Evolutionary conservation across 37 sponge, comb jelly and placozoan species (phyloP).

Genomic region (Ephydatia muelleri): DNA sequence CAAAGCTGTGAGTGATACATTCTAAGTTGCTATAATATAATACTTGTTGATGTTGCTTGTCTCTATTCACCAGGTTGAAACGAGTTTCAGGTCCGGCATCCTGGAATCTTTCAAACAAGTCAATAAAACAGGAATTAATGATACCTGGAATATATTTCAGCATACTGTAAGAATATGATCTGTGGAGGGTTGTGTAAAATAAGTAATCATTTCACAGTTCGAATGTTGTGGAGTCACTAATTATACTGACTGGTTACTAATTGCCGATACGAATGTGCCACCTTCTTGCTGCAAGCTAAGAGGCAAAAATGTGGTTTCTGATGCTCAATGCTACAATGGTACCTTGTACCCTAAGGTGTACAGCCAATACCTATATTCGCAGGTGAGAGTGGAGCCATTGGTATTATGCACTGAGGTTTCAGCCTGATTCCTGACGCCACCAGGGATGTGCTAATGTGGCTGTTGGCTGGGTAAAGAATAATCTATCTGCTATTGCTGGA

Average conservation of each 20-base stretch:
- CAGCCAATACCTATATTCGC: not conserved
- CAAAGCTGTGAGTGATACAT: slow-evolving; percentile 49
- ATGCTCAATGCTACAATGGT: not conserved
- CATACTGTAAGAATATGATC: not conserved
- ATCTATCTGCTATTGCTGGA: not conserved
- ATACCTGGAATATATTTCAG: not conserved
- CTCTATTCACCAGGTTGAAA: not conserved
- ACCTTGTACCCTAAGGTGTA: not conserved
- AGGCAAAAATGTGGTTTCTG: too few relatives aligned
- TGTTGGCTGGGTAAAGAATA: not conserved
- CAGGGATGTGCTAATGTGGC: not conserved
- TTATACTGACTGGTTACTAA: slow-evolving; percentile 11
- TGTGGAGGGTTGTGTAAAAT: not conserved
- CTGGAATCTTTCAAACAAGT: not conserved
- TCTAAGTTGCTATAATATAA: too few relatives aligned
- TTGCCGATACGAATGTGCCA: not conserved
- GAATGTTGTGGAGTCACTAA: slow-evolving; percentile 56
- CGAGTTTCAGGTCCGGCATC: not conserved
- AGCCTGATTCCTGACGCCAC: not conserved
- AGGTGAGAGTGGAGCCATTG: not conserved
- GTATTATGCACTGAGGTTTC: too few relatives aligned
- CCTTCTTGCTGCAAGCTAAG: not conserved
- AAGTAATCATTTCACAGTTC: slow-evolving; percentile 8
- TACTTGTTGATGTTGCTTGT: not conserved
- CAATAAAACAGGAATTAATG: not conserved